These are phyloP conservation scores for Penaeus japonicus DNA, from an alignment of 1,140 invertebrate genomes.

Conservation along the genomic window DNA sequence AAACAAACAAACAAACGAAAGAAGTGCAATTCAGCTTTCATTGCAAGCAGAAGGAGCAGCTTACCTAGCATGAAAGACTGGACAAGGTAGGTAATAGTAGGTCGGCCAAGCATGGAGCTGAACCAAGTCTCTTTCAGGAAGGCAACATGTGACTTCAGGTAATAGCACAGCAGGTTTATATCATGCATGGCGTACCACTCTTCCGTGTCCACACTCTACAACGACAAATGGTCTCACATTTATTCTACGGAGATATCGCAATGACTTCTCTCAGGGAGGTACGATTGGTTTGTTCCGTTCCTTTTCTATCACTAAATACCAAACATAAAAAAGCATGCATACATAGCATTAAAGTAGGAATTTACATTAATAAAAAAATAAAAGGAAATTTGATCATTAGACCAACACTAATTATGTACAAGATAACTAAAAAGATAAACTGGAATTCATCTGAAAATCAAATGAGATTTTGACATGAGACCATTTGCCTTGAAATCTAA, in stretches of 20 bases:
- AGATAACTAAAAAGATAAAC: too few species aligned
- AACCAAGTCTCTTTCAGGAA: conserved; percentile 94
- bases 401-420: too few species aligned
- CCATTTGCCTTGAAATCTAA: not conserved
- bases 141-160: conserved; percentile 85
- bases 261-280: not conserved
- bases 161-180: conserved; percentile 84
- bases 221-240: conserved; percentile 53
- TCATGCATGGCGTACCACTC: conserved; percentile 93
- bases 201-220: conserved; percentile 89
- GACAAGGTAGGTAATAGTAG: conserved; percentile 36
- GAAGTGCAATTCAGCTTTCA: too few species aligned
- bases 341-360: not conserved
- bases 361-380: not conserved
- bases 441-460: not conserved
- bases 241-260: not conserved
- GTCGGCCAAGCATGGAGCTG: conserved; percentile 64
- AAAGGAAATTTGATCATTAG: not conserved
- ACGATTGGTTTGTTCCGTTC: not conserved
- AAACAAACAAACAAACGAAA: too few species aligned
- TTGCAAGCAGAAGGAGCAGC: not conserved
- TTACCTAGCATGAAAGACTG: conserved; percentile 56
- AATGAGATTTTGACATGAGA: not conserved
- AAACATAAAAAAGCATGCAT: not conserved
- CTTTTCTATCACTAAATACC: not conserved